Base-by-base conservation (phyloP, 1,140 invertebrate genomes). In the Linepithema humile region DNA sequence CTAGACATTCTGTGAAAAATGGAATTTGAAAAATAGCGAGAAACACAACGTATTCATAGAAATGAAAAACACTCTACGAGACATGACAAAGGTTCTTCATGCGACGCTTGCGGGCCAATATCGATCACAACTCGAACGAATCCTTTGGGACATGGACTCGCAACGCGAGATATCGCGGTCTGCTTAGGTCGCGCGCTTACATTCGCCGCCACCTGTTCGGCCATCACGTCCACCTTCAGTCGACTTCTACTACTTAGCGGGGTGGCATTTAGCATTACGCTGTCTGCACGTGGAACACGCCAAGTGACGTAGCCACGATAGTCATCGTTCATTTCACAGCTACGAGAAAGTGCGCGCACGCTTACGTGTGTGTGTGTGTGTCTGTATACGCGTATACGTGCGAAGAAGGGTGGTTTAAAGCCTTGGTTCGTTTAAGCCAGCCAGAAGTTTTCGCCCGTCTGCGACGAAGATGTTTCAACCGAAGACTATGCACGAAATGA, bases 211-310 rank as follows among this genome's bases (percentile, higher is more conserved):
- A 77, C 43, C 60, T 74, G 38, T 74, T 74, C 38, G 23, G 55
- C 48, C 48, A 53, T n/a, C 48, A n/a, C n/a, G 7, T n/a, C 48
- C 20, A 55, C 20, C 32, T 20, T 55, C 32, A 12, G 29, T 23
- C 35, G 23, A 7, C 7, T 23, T 62, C 48, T 20, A 67, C 64
- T 40, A 69, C 35, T 69, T 80, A 43, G 32, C 23, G 23, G 40
- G 64, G 48, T 69, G 32, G 50, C 64, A 55, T 48, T 80, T 80
- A 80, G 64, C 48, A 80, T 70, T 57, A 70, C 75, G 35, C 23
- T 80, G 48, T 55, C 6, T 23, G 23, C 35, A 69, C 35, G 17
- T 57, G 7, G 26, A 69, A 57, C 64, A 80, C 75, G 75, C 48
- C 9, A 80, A 38, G 64, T 38, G 17, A 65, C 32, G 12, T 23